Conservation (phyloP, 2,797 vertebrate species). For the Rallus crepitans region DNA sequence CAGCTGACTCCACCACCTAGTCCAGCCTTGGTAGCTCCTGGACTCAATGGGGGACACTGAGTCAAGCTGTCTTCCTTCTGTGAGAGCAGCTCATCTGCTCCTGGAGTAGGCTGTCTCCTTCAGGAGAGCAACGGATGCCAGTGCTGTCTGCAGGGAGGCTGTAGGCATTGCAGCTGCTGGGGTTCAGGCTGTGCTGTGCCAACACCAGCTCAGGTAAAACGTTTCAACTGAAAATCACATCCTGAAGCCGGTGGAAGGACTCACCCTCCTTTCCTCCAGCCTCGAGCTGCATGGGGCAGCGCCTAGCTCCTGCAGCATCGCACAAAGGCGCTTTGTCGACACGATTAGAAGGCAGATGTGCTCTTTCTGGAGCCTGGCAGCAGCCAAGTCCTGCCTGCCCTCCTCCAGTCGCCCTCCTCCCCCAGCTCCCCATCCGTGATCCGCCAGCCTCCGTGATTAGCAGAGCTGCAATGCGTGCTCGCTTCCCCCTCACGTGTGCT, state of each 20-base stretch:
- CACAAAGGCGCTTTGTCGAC: conserved; percentile 14
- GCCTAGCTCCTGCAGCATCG: neutral
- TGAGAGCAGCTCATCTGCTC: neutral
- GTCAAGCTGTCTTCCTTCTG: neutral
- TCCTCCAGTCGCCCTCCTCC: neutral
- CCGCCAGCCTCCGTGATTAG: neutral
- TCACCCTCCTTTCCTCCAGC: neutral
- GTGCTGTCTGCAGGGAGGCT: neutral
- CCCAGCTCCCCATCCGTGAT: neutral
- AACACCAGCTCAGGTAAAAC: accelerated
- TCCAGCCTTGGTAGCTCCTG: neutral
- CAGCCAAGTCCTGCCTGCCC: neutral
- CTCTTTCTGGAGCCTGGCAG: neutral
- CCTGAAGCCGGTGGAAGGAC: neutral
- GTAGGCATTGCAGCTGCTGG: neutral
- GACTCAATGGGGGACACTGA: neutral
- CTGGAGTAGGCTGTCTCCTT: neutral
- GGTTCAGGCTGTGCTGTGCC: neutral
- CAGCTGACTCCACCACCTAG: neutral
- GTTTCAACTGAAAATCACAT: neutral
- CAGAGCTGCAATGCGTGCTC: neutral
- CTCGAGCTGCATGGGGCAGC: neutral
- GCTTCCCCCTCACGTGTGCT: neutral
- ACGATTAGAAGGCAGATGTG: neutral
- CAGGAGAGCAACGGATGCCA: neutral